A percentile compares a stretch with the other conserved stretches of the same genome.
Evolutionary conservation across 2,797 vertebrate species (phyloP).

Genomic region (Tragopan temminckii): DNA sequence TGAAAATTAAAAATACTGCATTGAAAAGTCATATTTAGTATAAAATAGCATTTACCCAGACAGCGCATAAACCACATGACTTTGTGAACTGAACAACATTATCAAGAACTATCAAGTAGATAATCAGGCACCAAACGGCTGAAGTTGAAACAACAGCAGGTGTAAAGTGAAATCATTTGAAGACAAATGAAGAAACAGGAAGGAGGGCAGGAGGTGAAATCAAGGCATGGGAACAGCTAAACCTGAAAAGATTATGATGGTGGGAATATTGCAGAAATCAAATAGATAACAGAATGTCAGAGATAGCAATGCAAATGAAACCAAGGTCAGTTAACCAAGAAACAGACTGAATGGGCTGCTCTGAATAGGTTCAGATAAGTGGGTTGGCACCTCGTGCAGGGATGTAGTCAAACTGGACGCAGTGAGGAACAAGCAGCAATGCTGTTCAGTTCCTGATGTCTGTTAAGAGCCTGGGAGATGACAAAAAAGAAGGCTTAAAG

Average conservation of each 20-base stretch:
- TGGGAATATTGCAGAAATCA: slow-evolving; percentile 8
- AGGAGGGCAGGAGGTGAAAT: background rate
- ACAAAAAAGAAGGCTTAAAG: background rate
- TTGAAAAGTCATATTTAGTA: background rate
- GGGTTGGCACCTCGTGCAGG: accelerated
- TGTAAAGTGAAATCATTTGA: background rate
- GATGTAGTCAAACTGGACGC: background rate
- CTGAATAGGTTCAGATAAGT: background rate
- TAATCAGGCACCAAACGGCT: background rate
- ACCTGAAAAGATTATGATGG: background rate
- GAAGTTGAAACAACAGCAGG: background rate
- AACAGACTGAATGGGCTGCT: background rate
- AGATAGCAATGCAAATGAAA: slow-evolving; percentile 1
- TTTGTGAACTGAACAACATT: background rate
- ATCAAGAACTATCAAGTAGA: background rate
- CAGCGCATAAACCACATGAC: background rate
- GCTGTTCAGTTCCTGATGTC: background rate
- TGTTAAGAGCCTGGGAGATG: background rate
- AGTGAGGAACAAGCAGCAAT: background rate
- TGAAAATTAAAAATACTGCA: background rate
- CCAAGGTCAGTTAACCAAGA: slow-evolving; percentile 7
- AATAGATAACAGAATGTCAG: background rate
- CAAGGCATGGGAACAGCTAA: background rate
- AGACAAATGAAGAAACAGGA: background rate
- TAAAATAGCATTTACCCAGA: background rate